Evolutionary conservation across 2,888 invertebrate species (phyloP), one percentile per base, ranked within the genome.

Genomic region (Spialia ferax): DNA sequence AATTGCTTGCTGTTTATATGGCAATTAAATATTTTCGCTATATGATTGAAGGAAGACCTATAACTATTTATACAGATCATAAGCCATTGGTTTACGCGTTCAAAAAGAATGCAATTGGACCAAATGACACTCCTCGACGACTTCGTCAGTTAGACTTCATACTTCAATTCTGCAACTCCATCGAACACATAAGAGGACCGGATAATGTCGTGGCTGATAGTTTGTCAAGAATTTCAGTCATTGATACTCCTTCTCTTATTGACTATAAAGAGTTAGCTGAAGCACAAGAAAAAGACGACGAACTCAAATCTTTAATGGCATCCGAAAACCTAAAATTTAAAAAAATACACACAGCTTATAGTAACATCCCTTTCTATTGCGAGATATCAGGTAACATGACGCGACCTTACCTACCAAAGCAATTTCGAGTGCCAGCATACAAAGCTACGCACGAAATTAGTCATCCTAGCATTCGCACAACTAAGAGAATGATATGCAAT

Each of bases 41-140:
- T 13, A 20, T 64, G 32, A 56, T 63, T 11, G 69, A 69, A 69
- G 69, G 69, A 22, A 48, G 63, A 26, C 68, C 50, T 22, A 18
- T 66, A 50, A 67, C 22, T 11, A 45, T 75, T 6, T 75, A 63
- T 22, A 75, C 74, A 0, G 76, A 77, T 29, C 75, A 76, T 55
- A 71, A 72, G 29, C 76, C 78, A 0, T 65, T 76, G 18, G 69
- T 63, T 0, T 71, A 56, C 23, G 72, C 73, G 0, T 71, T 71
- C 22, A 45, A 32, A 0, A 73, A 72, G 11, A 26, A 56, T 56
- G 18, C 29, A 15, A 63, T 63, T 11, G 55, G 56, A 18, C 55
- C 55, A 2, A 63, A 63, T 22, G 62, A 20, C 66, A 38, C 63
- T 2, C 66, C 66, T n/a, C 26, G 62, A 68, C 32, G 68, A 63